Evolutionary conservation across 2,888 invertebrate species (phyloP).

Genomic region (Scaptodrosophila latifasciaeformis): DNA sequence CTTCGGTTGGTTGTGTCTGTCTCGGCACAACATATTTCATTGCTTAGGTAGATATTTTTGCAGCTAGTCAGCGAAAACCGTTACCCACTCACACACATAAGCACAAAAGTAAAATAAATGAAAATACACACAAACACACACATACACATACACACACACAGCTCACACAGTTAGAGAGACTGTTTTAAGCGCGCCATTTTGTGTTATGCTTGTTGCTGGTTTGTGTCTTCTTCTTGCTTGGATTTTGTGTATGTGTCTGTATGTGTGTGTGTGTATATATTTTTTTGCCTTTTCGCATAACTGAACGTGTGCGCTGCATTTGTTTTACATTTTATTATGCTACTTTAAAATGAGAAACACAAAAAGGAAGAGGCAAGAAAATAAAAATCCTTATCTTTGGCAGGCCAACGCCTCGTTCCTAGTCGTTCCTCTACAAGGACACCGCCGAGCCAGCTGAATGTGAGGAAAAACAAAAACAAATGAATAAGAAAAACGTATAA

Average conservation of each 20-base stretch:
- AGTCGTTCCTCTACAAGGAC: no score
- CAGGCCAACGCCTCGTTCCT: no score
- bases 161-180: neutral
- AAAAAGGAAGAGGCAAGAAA: constrained; percentile 22
- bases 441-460: no score
- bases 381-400: no score
- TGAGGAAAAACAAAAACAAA: constrained; percentile 8
- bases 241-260: no score
- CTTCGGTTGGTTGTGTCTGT: constrained; percentile 22
- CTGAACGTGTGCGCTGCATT: constrained; percentile 57
- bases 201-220: constrained; percentile 29
- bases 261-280: no score
- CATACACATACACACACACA: constrained; percentile 1
- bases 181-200: constrained; percentile 8
- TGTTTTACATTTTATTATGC: constrained; percentile 61
- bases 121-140: constrained; percentile 19
- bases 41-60: constrained; percentile 50
- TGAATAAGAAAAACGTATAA: constrained; percentile 12
- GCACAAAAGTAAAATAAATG: constrained; percentile 51
- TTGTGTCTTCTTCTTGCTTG: neutral
- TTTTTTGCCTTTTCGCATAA: constrained; percentile 31
- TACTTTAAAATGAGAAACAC: constrained; percentile 44
- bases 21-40: constrained; percentile 49
- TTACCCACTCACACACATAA: constrained; percentile 2
- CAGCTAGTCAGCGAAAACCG: constrained; percentile 52